phyloP scores from a whole-genome alignment of 2,888 invertebrate species.

The Conistra vaccinii region DNA sequence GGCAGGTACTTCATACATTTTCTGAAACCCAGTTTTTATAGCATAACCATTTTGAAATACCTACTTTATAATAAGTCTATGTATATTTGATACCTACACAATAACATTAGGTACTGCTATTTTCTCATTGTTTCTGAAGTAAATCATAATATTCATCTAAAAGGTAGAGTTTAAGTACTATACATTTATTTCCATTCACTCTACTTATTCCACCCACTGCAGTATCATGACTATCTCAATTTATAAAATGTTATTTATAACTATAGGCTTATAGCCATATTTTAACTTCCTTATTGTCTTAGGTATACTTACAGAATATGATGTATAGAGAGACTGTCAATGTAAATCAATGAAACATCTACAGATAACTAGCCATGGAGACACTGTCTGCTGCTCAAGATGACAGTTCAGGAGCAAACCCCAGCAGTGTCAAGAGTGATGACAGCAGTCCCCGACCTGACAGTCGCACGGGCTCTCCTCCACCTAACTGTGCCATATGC shows the following conservation, averaged over 20 bases:
- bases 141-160: neutral
- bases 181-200: neutral
- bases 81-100: neutral
- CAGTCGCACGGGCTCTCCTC: slow-evolving; percentile 91
- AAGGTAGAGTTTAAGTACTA: neutral
- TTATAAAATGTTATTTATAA: neutral
- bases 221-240: neutral
- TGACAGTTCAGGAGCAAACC: slow-evolving; percentile 82
- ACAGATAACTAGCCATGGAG: slow-evolving; percentile 77
- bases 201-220: neutral
- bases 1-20: slow-evolving; percentile 9
- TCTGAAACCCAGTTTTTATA: slow-evolving; percentile 1
- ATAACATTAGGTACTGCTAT: neutral
- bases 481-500: slow-evolving; percentile 98
- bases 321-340: neutral
- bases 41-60: neutral
- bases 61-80: neutral
- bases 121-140: neutral
- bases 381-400: slow-evolving; percentile 77
- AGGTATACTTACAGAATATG: neutral
- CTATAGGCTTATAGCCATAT: neutral
- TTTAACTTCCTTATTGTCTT: neutral
- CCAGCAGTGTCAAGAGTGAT: slow-evolving; percentile 87
- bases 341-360: slow-evolving; percentile 12
- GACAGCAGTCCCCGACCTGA: slow-evolving; percentile 86